Base-by-base conservation (phyloP, 2,113 vertebrate species). In the Passer montanus region DNA sequence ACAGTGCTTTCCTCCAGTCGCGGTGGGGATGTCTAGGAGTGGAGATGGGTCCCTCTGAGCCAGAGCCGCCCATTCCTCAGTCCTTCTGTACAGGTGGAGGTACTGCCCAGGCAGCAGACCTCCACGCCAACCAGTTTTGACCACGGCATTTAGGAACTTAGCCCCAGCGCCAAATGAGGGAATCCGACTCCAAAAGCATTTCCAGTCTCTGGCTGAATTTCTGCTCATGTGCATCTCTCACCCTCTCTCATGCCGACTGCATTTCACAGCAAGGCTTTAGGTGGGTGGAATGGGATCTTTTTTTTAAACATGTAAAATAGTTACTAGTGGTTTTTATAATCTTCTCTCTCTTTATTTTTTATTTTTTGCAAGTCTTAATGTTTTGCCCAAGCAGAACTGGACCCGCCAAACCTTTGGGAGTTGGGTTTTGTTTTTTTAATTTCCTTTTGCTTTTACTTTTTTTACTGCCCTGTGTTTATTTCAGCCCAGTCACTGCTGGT, bases 11-110 rank as follows among this genome's bases (percentile, higher is more conserved):
- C 95, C 95, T 97, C 98, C 94, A 13, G 96, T 97, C 94, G 96
- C 95, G 82, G 37, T 93, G 89, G 96, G 97, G 96, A 96, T 94
- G 95, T 95, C 80, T 27, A 83, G 97, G 97, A 98, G 95, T 97
- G 96, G 94, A 95, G 96, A 98, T 24, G 97, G 98, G 97, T 97
- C 97, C 97, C 97, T 98, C 98, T 98, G 98, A 99, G 98, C 98
- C 98, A 98, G 97, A 98, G 95, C 96, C 84, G 74, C 98, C 98
- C 98, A 96, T 97, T 97, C 94, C 97, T 98, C 97, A 97, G 98
- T 97, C 97, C 96, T 97, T 97, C 98, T 97, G 96, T 97, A 97
- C 97, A 89, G 97, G 91, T 37, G 90, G 97, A 90, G 91, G 88
- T 82, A 94, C 97, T 96, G 96, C 96, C 88, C 93, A 86, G 95